phyloP scores from a whole-genome alignment of 2,113 vertebrate genomes.

The Rhineura floridana region DNA sequence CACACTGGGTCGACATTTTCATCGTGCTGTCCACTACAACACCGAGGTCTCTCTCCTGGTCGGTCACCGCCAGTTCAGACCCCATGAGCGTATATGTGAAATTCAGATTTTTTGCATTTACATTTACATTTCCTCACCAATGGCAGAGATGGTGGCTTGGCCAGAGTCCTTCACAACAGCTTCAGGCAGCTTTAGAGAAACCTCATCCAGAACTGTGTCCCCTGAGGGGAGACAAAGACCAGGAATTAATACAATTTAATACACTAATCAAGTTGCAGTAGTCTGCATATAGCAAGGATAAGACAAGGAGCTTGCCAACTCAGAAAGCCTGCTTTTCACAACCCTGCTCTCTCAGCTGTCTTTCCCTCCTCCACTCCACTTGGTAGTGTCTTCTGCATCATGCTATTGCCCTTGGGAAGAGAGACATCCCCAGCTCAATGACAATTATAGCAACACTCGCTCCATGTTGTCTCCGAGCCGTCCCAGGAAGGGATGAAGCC shows the following conservation, averaged over 20 bases:
- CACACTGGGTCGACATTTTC: too few species aligned
- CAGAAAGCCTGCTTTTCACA: not conserved
- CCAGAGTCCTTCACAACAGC: slow-evolving; percentile 59
- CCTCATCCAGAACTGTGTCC: slow-evolving; percentile 50
- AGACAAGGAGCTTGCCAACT: not conserved
- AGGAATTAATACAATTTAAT: not conserved
- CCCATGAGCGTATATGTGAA: too few species aligned
- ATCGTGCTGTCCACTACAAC: too few species aligned
- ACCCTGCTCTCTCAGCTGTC: not conserved
- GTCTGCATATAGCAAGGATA: not conserved
- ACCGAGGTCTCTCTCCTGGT: too few species aligned
- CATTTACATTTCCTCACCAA: slow-evolving; percentile 53
- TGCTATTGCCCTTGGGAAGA: not conserved
- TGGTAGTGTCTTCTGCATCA: too few species aligned
- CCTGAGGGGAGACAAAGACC: slow-evolving; percentile 47
- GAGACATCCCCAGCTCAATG: not conserved
- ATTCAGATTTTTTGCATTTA: too few species aligned
- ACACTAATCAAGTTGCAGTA: not conserved
- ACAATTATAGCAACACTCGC: not conserved
- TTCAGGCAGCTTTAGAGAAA: slow-evolving; percentile 63
- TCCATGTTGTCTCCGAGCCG: not conserved
- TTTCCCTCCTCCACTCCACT: not conserved
- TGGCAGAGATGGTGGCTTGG: slow-evolving; percentile 48
- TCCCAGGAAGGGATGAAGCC: not conserved
- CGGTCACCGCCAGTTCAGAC: too few species aligned